phyloP scores from a whole-genome alignment of 1,140 invertebrate species.

The Tribolium madens region DNA sequence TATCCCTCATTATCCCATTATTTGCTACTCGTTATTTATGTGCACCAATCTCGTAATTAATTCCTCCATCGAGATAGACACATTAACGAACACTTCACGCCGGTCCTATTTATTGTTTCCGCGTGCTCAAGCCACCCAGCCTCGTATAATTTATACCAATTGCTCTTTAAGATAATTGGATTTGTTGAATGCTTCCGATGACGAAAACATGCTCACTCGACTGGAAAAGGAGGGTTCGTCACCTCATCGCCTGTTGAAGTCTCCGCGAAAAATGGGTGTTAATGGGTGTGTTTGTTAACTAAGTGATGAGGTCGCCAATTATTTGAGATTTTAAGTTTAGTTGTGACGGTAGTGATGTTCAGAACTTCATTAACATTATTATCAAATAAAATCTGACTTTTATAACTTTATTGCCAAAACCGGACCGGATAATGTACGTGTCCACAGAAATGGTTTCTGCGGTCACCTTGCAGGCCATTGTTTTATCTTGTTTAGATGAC shows the following conservation, averaged over 20 bases:
- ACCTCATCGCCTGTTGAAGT: not conserved
- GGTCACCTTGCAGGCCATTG: constrained; percentile 6
- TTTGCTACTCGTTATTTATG: constrained; percentile 46
- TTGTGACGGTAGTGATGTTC: not conserved
- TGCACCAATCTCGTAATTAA: constrained; percentile 39
- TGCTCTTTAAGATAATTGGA: constrained; percentile 3
- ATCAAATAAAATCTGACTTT: constrained; percentile 15
- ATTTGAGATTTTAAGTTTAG: not conserved
- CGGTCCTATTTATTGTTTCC: constrained; percentile 5
- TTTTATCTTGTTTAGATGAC: constrained; percentile 1
- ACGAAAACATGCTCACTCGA: not conserved
- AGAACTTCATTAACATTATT: not conserved
- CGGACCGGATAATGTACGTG: not conserved
- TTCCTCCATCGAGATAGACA: constrained; percentile 9
- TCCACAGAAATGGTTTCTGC: constrained; percentile 1
- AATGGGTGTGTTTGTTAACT: not conserved
- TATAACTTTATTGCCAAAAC: constrained; percentile 25
- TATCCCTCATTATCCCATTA: constrained; percentile 45
- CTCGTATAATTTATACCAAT: not conserved
- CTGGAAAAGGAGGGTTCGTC: constrained; percentile 1
- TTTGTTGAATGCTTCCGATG: not conserved
- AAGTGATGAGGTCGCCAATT: not conserved
- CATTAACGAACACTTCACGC: constrained; percentile 13
- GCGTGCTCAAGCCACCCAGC: not conserved
- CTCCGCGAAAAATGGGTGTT: not conserved